Base-by-base conservation (phyloP, 2,888 invertebrate species). In the Cryptops parisi region DNA sequence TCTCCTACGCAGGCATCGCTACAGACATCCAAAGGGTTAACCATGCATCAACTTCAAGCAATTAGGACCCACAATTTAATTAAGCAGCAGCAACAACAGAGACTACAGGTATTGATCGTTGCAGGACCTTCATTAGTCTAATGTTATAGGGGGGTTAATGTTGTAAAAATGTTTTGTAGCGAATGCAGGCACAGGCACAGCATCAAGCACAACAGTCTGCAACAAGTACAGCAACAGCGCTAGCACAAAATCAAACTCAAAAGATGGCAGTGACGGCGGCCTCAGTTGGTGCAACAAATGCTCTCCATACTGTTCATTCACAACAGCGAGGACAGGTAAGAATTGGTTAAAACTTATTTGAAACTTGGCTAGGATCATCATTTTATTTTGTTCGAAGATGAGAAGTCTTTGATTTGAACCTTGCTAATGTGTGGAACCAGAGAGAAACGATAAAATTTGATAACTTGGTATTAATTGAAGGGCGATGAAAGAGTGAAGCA, bases 261-360 rank as follows among this genome's bases (percentile, higher is more conserved):
- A 50, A 50, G 24, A 24, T 40, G n/a, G 40, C 50, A 19, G 41
- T 50, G 25, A 33, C 50, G 17, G 41, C 23, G 15, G 9, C 25
- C n/a, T 41, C 41, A n/a, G 21, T 19, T 12, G 23, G 46, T 19
- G 9, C n/a, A n/a, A n/a, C n/a, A n/a, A 21, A 40, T 6, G 50
- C 50, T 6, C 5, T 50, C 12, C 50, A 50, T 2, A 19, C 41
- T 12, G 45, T 56, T 0, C 59, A 57, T 22, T 50, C 54, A 0
- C 68, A 68, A 24, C 68, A 67, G 54, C 62, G 68, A 2, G 62
- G 61, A 3, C 64, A 67, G 6, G 57, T 56, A 41, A 17, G 40
- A 43, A 27, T 22, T 12, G n/a, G n/a, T n/a, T n/a, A n/a, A 6
- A 6, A 49, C 12, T 9, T 41, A 19, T 46, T 25, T 41, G 43